Evolutionary conservation across 2,888 invertebrate species (phyloP).

Genomic region (Aspidapion aeneum): DNA sequence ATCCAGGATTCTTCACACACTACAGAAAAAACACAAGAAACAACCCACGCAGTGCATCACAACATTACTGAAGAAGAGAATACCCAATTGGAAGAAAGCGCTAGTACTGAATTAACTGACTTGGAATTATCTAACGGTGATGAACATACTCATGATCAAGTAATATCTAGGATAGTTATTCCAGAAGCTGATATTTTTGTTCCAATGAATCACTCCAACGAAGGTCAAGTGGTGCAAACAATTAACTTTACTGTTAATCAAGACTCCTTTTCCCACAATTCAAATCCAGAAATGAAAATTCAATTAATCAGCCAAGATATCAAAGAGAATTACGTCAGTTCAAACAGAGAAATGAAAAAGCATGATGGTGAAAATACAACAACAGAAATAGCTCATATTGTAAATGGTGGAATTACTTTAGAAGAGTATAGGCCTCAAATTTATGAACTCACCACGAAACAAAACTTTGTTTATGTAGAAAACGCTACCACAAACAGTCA

Average conservation of each 20-base stretch:
- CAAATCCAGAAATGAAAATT: neutral
- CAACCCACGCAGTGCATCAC: neutral
- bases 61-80: neutral
- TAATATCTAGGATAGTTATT: conserved; percentile 20
- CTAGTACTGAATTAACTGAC: neutral
- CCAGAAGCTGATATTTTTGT: conserved; percentile 26
- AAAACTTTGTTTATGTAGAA: conserved; percentile 10
- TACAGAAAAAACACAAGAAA: neutral
- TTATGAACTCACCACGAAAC: conserved; percentile 20
- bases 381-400: neutral
- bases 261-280: neutral
- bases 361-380: neutral
- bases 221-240: neutral
- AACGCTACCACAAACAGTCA: conserved; percentile 1
- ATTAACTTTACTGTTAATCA: neutral
- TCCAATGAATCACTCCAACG: conserved; percentile 5
- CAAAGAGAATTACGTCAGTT: neutral
- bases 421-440: conserved; percentile 10
- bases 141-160: neutral
- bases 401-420: neutral
- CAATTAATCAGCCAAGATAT: neutral
- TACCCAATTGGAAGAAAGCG: neutral
- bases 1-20: neutral
- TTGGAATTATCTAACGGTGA: neutral
- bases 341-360: neutral